Conservation (phyloP, 2,888 invertebrate genomes). For the Tenthredo notha region DNA sequence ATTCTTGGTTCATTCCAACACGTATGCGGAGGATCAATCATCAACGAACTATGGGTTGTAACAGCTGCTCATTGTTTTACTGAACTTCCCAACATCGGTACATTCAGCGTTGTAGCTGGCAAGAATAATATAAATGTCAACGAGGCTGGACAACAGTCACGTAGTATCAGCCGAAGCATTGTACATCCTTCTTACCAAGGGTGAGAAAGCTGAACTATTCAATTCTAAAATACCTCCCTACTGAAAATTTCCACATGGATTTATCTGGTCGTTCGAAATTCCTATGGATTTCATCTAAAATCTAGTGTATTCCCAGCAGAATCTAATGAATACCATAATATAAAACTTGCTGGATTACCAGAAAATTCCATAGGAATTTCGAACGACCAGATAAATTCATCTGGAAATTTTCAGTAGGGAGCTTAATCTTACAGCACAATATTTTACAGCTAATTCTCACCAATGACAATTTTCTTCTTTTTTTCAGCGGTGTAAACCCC, state of each 20-base stretch:
- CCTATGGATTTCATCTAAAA: too few species aligned
- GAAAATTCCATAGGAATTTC: too few species aligned
- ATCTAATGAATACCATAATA: too few species aligned
- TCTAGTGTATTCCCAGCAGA: too few species aligned
- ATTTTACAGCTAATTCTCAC: background rate
- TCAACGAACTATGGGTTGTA: conserved; percentile 74
- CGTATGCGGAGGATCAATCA: conserved; percentile 78
- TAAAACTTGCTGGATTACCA: too few species aligned
- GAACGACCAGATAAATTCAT: too few species aligned
- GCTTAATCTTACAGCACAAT: too few species aligned
- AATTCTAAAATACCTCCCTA: background rate
- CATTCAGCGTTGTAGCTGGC: conserved; percentile 79
- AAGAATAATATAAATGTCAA: conserved; percentile 78
- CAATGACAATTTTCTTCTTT: background rate
- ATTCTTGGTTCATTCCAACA: conserved; percentile 70
- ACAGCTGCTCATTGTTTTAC: conserved; percentile 78
- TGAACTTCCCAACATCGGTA: conserved; percentile 70
- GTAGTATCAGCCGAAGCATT: conserved; percentile 67
- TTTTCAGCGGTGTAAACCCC: conserved; percentile 71
- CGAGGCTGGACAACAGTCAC: conserved; percentile 74
- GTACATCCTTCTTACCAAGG: conserved; percentile 73
- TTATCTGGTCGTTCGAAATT: too few species aligned
- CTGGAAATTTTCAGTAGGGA: too few species aligned
- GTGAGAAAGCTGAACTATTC: conserved; percentile 59
- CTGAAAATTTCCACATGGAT: too few species aligned